Percentiles rank a stretch among this genome's conserved stretches.
Conservation (phyloP, 2,797 vertebrate genomes). For the Fistularia tabacaria region DNA sequence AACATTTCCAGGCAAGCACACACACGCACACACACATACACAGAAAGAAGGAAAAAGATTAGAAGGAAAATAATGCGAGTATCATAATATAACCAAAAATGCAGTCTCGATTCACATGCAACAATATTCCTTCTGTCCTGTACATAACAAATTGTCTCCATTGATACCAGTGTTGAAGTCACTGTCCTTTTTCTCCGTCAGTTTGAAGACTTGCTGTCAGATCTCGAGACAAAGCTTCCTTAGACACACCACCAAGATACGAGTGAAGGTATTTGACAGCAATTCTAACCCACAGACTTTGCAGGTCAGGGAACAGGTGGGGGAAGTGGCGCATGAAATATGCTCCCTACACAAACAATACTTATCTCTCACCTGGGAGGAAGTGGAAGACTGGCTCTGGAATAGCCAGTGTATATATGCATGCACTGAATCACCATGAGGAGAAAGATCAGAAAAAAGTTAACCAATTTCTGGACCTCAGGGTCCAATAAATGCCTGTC, state of each 20-base stretch:
- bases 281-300: conserved; percentile 59
- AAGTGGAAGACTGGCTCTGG: conserved; percentile 48
- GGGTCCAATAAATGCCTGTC: conserved; percentile 35
- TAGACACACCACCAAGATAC: conserved; percentile 38
- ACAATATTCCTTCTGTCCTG: no score
- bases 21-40: no score
- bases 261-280: conserved; percentile 48
- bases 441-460: conserved; percentile 31
- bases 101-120: no score
- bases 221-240: conserved; percentile 27
- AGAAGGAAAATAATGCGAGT: no score
- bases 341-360: conserved; percentile 69
- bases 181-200: no score
- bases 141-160: no score
- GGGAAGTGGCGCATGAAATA: conserved; percentile 71
- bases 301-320: conserved; percentile 71
- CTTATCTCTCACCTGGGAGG: conserved; percentile 69
- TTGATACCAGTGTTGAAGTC: no score
- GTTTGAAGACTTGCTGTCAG: neutral
- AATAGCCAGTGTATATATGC: conserved; percentile 41
- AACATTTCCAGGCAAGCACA: no score
- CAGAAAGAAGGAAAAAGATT: no score
- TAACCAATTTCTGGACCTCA: conserved; percentile 26
- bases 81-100: no score
- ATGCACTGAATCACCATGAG: conserved; percentile 55